phyloP scores from a whole-genome alignment of 2,888 invertebrate species.

The Hanleya hanleyi region DNA sequence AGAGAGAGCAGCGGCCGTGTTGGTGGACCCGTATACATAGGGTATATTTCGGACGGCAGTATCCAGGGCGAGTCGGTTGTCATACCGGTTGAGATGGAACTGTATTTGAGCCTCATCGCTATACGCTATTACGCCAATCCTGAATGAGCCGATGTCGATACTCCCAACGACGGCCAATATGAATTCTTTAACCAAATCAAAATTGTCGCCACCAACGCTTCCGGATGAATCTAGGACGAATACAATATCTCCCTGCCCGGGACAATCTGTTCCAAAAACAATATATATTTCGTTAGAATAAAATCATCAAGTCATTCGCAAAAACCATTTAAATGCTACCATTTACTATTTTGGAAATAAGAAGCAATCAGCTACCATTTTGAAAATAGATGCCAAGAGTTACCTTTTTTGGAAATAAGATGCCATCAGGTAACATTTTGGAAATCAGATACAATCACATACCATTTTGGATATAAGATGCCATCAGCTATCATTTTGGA shows the following conservation, averaged over 20 bases:
- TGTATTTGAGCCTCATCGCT: slow-evolving; percentile 22
- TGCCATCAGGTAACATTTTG: too few relatives aligned
- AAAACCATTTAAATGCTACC: too few relatives aligned
- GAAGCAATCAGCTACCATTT: too few relatives aligned
- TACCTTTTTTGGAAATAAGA: too few relatives aligned
- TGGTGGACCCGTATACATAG: slow-evolving; percentile 62
- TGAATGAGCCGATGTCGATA: not conserved
- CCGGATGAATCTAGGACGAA: slow-evolving; percentile 7
- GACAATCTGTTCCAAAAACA: slow-evolving; percentile 2
- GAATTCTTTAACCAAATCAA: slow-evolving; percentile 4
- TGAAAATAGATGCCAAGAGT: too few relatives aligned
- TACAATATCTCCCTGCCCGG: not conserved
- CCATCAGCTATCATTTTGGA: too few relatives aligned
- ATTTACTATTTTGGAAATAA: too few relatives aligned
- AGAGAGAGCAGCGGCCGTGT: slow-evolving; percentile 60
- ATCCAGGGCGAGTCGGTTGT: slow-evolving; percentile 17
- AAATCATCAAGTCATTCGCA: too few relatives aligned
- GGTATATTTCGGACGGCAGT: slow-evolving; percentile 13
- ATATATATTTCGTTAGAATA: too few relatives aligned
- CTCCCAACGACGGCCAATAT: not conserved
- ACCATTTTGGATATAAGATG: too few relatives aligned
- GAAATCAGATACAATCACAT: too few relatives aligned
- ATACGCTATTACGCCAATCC: slow-evolving; percentile 25
- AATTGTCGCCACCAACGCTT: slow-evolving; percentile 2
- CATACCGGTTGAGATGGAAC: slow-evolving; percentile 38